These are phyloP conservation scores for Crypturellus undulatus DNA, from an alignment of 2,113 vertebrate species.

Conservation along the genomic window DNA sequence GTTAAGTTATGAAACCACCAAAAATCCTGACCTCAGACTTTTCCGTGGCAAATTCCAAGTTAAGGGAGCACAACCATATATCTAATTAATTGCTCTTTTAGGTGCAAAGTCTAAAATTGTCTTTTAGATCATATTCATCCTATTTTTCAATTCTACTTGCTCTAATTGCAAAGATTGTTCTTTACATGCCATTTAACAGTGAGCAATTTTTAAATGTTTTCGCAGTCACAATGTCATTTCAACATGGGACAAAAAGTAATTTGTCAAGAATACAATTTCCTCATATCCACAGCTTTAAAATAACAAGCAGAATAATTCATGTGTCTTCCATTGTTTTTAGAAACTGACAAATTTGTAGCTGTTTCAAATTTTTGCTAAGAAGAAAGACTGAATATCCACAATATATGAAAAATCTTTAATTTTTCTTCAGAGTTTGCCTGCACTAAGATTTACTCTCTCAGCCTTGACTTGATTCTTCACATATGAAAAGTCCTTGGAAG, in stretches of 20 bases:
- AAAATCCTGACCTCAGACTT: not conserved
- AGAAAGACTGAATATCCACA: not conserved
- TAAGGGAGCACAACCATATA: not conserved
- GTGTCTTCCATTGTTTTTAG: not conserved
- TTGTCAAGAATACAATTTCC: not conserved
- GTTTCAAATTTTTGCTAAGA: not conserved
- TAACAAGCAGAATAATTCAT: not conserved
- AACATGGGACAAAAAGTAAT: not conserved
- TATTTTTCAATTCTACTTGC: not conserved
- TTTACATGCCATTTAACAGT: not conserved
- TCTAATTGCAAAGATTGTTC: not conserved
- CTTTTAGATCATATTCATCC: not conserved
- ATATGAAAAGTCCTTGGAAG: not conserved
- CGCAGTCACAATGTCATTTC: not conserved
- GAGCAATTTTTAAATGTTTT: not conserved
- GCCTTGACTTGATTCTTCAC: not conserved
- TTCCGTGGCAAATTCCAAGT: not conserved
- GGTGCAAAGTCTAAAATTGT: not conserved
- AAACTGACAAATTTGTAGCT: not conserved
- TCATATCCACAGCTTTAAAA: not conserved
- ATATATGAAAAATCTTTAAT: not conserved
- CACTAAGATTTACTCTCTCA: not conserved
- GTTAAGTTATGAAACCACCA: not conserved
- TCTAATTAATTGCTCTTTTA: not conserved
- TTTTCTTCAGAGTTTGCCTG: not conserved